These are phyloP conservation scores for Ooceraea biroi DNA, from an alignment of 1,140 invertebrate species.

Conservation along the genomic window DNA sequence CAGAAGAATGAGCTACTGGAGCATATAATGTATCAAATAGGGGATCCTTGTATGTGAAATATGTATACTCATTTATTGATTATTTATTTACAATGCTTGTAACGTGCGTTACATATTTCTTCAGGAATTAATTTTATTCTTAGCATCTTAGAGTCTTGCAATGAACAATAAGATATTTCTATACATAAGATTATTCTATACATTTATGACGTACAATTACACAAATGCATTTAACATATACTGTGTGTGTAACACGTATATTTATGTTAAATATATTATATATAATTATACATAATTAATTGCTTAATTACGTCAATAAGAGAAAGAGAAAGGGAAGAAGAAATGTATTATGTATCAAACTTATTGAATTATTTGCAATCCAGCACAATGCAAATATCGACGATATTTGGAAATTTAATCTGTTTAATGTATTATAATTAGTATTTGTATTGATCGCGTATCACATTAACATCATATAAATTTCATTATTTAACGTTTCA, in stretches of 20 bases:
- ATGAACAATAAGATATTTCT: not conserved
- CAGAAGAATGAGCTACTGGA: constrained; percentile 82
- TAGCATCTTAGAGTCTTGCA: constrained; percentile 20
- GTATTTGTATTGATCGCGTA: not conserved
- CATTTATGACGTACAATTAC: constrained; percentile 2
- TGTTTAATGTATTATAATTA: constrained; percentile 12
- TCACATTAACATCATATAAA: constrained; percentile 19
- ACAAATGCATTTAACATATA: not conserved
- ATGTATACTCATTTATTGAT: constrained; percentile 79
- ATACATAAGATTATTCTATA: constrained; percentile 3
- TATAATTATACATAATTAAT: no score
- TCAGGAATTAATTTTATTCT: constrained; percentile 36
- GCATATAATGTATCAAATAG: constrained; percentile 78
- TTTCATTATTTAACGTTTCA: constrained; percentile 87
- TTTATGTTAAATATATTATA: no score
- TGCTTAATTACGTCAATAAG: no score
- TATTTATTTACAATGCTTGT: constrained; percentile 69
- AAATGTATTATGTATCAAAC: not conserved
- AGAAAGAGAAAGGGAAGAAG: no score
- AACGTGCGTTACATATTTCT: constrained; percentile 45
- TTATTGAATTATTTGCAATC: constrained; percentile 22
- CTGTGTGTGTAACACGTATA: not conserved
- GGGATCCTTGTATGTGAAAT: constrained; percentile 58
- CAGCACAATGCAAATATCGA: not conserved
- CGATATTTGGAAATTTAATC: not conserved